phyloP scores from a whole-genome alignment of 2,113 vertebrate species.

The Suncus etruscus region DNA sequence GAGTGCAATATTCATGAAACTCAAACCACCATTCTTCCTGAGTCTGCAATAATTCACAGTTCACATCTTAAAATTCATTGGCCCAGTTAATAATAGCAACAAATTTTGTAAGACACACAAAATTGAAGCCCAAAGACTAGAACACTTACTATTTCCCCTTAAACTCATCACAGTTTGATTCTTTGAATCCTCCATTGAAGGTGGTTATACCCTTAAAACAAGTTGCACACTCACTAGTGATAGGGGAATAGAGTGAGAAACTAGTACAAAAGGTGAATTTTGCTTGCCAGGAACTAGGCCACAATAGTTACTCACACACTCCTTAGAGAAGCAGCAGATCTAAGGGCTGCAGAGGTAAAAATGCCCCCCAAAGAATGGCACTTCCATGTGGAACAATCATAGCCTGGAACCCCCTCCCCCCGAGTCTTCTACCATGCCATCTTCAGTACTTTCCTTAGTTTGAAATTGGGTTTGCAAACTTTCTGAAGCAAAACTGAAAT shows the following conservation, averaged over 20 bases:
- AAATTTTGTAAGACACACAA: neutral
- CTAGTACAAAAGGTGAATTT: neutral
- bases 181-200: neutral
- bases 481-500: conserved; percentile 48
- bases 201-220: neutral
- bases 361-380: neutral
- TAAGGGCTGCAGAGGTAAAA: neutral
- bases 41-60: conserved; percentile 97
- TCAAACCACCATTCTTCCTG: conserved; percentile 89
- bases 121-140: neutral
- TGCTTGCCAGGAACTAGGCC: neutral
- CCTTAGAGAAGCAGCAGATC: neutral
- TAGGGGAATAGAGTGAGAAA: neutral
- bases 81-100: conserved; percentile 89
- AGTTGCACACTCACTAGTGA: neutral
- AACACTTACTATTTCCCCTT: neutral
- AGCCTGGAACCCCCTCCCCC: neutral
- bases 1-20: conserved; percentile 95
- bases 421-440: neutral
- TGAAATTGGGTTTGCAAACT: conserved; percentile 40
- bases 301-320: neutral
- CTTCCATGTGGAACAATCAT: neutral
- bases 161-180: neutral
- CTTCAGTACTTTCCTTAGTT: neutral
- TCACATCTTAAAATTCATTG: conserved; percentile 95